Evolutionary conservation across 2,797 vertebrate genomes (phyloP), one percentile per base, ranked within the genome.

Genomic region (Lerista edwardsae): DNA sequence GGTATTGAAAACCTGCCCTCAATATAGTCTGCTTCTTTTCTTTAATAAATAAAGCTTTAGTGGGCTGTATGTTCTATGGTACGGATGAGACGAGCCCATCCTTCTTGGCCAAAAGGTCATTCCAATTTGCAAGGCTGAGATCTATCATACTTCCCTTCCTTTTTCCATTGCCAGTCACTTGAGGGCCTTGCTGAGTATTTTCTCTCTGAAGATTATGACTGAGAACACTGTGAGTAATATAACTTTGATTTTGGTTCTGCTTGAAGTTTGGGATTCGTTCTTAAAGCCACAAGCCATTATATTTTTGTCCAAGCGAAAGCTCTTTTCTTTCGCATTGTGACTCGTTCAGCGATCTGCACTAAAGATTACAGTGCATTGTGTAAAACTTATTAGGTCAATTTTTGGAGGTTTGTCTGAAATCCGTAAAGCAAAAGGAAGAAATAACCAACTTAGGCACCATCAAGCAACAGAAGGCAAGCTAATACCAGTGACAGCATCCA

Each of bases 1-100:
- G 19, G 0, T 0, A 1, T 64, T 3, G 61, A 44, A 75, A 15
- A 6, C 0, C 10, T 4, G 4, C 6, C 51, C 23, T 27, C 3
- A 67, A 4, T 57, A 78, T 41, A 34, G 17, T 15, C 31, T 3
- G 3, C 4, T 7, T n/a, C 62, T 2, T 27, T 79, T 55, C 64
- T 62, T 2, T 1, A 4, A 4, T 1, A n/a, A 36, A 1, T 1
- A n/a, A 75, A 59, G 19, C 80, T 69, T 84, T 31, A 9, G 2
- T 72, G 36, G 14, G 4, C 23, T 69, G 10, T 3, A 15, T 55
- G 2, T 61, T 36, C 39, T 34, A 2, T 31, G 23, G 6, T 51
- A 27, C 1, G 62, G 1, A 11, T 57, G 86, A 85, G 39, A 34
- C 81, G 1, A 61, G 68, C 67, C 44, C 27, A 5, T 69, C 27